phyloP scores from a whole-genome alignment of 2,797 vertebrate genomes.

The Pangasius macronema region DNA sequence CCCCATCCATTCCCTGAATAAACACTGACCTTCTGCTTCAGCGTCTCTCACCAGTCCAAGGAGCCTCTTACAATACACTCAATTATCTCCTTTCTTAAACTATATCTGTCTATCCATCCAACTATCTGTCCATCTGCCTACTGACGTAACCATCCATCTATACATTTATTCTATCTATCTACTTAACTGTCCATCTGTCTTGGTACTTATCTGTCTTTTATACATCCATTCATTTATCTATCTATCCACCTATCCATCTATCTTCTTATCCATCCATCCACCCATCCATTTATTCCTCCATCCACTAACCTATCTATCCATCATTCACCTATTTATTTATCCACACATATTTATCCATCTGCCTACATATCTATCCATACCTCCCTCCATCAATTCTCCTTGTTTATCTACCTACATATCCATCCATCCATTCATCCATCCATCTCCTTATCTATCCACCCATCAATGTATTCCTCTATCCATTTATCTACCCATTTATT shows the following conservation, averaged over 20 bases:
- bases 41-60: conserved; percentile 1
- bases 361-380: background rate
- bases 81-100: background rate
- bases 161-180: background rate
- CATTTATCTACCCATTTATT: no score
- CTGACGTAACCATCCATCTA: background rate
- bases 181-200: background rate
- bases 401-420: background rate
- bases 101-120: background rate
- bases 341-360: background rate
- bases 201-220: background rate
- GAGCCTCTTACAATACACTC: background rate
- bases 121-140: background rate
- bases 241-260: no score
- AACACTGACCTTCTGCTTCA: conserved; percentile 3
- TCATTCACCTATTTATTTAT: background rate
- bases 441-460: no score
- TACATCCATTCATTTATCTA: background rate
- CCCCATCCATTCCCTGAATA: background rate
- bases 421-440: background rate
- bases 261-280: no score
- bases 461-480: no score
- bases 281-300: background rate
- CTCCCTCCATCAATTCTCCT: no score
- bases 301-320: background rate